Evolutionary conservation across 1,140 invertebrate species (phyloP).

Genomic region (Leguminivora glycinivorella): DNA sequence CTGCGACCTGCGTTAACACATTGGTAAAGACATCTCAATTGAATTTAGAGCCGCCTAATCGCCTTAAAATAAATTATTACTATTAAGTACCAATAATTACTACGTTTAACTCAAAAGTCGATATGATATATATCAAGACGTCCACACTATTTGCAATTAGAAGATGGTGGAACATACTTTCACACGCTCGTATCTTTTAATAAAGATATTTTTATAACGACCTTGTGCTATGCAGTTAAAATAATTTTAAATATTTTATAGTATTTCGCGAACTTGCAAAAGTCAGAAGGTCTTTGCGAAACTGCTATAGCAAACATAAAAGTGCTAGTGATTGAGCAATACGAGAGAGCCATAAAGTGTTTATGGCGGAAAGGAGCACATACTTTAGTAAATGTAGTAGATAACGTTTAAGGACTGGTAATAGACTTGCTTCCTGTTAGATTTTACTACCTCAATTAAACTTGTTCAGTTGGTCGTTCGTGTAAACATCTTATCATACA

Average conservation of each 20-base stretch:
- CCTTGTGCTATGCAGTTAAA: neutral
- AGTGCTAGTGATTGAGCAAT: conserved; percentile 3
- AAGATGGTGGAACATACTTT: neutral
- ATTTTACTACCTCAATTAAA: too few species aligned
- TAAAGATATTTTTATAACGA: neutral
- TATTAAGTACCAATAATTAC: neutral
- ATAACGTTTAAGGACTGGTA: neutral
- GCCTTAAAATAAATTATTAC: conserved; percentile 22
- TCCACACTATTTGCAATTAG: neutral
- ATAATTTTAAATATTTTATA: neutral
- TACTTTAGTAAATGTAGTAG: neutral
- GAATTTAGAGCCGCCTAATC: conserved; percentile 36
- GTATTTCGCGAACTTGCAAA: conserved; percentile 1
- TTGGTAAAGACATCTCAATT: conserved; percentile 35
- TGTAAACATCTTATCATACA: too few species aligned
- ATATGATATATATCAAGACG: too few species aligned
- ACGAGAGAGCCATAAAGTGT: neutral
- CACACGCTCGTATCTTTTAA: neutral
- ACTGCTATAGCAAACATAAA: conserved; percentile 6
- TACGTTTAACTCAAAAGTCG: neutral
- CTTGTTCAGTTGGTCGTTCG: too few species aligned
- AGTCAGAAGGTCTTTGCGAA: neutral
- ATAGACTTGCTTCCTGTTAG: neutral
- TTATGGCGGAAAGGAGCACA: neutral
- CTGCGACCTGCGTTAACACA: neutral